Evolutionary conservation across 2,888 invertebrate genomes (phyloP).

Genomic region (Dimorphilus gyrociliatus): DNA sequence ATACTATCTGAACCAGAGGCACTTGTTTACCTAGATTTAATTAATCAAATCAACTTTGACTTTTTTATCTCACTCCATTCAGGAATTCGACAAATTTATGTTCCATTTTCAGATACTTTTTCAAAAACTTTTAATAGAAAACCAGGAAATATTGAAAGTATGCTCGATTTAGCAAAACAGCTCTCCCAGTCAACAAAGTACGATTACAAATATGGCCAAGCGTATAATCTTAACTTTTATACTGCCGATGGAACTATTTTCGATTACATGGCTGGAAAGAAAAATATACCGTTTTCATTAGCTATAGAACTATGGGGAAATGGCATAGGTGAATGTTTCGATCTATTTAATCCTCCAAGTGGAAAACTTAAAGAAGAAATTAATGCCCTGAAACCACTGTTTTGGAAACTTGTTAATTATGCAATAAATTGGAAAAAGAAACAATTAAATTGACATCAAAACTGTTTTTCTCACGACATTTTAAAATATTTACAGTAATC

Average conservation of each 20-base stretch:
- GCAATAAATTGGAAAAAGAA: no score
- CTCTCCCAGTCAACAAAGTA: slow-evolving; percentile 16
- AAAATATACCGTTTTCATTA: slow-evolving; percentile 28
- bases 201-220: slow-evolving; percentile 20
- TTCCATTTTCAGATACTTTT: slow-evolving; percentile 26
- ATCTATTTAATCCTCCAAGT: slow-evolving; percentile 29
- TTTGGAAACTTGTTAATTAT: no score
- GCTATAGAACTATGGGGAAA: slow-evolving; percentile 31
- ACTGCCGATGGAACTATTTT: slow-evolving; percentile 32
- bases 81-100: slow-evolving; percentile 28
- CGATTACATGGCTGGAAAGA: slow-evolving; percentile 31
- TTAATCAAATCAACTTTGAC: slow-evolving; percentile 19
- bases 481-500: no score
- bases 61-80: slow-evolving; percentile 30
- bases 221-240: slow-evolving; percentile 21
- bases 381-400: no score
- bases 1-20: slow-evolving; percentile 26
- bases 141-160: slow-evolving; percentile 18
- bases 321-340: slow-evolving; percentile 23
- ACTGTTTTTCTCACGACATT: no score
- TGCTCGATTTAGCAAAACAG: slow-evolving; percentile 18
- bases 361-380: slow-evolving; percentile 17
- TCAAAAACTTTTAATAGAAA: slow-evolving; percentile 14
- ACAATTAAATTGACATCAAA: no score
- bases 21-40: slow-evolving; percentile 16